These are phyloP conservation scores for Mormyrops boulengeri DNA, from an alignment of 2,797 vertebrate genomes.

Conservation along the genomic window DNA sequence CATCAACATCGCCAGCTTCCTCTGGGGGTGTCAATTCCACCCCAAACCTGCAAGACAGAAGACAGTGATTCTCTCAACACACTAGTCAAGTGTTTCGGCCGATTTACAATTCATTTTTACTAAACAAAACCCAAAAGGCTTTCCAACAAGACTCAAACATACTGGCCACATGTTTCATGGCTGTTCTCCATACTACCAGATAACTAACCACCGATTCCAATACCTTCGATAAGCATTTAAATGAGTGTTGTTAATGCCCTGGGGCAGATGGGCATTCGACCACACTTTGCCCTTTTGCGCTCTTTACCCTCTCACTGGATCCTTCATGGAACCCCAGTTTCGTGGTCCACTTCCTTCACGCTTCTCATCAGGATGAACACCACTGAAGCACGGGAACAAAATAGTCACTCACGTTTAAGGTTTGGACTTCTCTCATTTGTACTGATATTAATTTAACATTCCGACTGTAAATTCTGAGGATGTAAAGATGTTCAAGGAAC, in stretches of 20 bases:
- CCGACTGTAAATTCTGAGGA: background rate
- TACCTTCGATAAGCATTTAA: background rate
- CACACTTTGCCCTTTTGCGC: background rate
- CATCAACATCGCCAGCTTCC: constrained; percentile 50
- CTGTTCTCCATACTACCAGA: background rate
- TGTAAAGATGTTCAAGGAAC: background rate
- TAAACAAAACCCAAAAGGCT: background rate
- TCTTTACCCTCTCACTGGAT: constrained; percentile 53
- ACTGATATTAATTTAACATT: background rate
- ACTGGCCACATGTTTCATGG: background rate
- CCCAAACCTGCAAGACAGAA: constrained; percentile 55
- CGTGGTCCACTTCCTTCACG: constrained; percentile 61
- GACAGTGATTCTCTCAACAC: too few species aligned
- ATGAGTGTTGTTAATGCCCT: background rate
- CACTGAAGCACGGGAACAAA: constrained; percentile 51
- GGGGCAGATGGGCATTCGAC: background rate
- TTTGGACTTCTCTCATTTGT: background rate
- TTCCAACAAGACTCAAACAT: background rate
- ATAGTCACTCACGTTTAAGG: background rate
- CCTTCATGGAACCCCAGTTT: constrained; percentile 67
- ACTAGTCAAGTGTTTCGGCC: background rate
- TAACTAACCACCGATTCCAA: background rate
- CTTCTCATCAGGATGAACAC: constrained; percentile 66
- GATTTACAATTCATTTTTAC: background rate
- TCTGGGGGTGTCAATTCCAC: constrained; percentile 51